Evolutionary conservation across 2,797 vertebrate species (phyloP).

Genomic region (Sebastes melanostomus): DNA sequence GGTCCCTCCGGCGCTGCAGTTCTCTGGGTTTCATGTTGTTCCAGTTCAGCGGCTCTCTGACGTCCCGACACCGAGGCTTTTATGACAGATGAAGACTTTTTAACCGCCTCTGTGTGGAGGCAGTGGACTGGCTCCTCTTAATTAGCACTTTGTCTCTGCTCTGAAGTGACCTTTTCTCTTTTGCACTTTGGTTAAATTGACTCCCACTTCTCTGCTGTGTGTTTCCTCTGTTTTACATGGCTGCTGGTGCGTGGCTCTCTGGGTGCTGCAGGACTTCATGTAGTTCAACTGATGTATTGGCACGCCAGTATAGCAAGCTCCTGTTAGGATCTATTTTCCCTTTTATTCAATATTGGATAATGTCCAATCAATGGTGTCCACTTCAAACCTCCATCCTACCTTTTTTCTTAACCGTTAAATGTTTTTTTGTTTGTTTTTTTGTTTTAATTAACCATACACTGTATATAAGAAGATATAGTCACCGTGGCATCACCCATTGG

Average conservation of each 20-base stretch:
- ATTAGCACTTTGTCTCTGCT: constrained; percentile 72
- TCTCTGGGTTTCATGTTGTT: constrained; percentile 36
- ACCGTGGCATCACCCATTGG: too few relatives aligned
- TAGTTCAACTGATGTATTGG: background rate
- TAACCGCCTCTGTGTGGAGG: constrained; percentile 57
- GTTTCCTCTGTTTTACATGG: constrained; percentile 32
- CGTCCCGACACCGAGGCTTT: constrained; percentile 44
- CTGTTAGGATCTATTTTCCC: background rate
- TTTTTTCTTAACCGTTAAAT: background rate
- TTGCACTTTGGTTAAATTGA: constrained; percentile 37
- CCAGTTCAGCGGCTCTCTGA: constrained; percentile 41
- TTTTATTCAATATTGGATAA: background rate
- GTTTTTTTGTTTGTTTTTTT: background rate
- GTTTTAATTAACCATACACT: background rate
- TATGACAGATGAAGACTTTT: constrained; percentile 60
- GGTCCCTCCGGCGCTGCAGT: background rate
- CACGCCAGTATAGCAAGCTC: too few relatives aligned
- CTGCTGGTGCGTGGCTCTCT: constrained; percentile 23
- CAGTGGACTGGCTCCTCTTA: constrained; percentile 68
- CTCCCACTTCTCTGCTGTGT: constrained; percentile 16
- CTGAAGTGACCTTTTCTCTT: constrained; percentile 55
- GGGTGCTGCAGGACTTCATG: background rate
- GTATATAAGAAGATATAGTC: too few relatives aligned
- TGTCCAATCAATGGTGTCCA: background rate
- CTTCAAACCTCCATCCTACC: background rate